Evolutionary conservation across 2,888 invertebrate genomes (phyloP).

Genomic region (Priocnemis perturbator): DNA sequence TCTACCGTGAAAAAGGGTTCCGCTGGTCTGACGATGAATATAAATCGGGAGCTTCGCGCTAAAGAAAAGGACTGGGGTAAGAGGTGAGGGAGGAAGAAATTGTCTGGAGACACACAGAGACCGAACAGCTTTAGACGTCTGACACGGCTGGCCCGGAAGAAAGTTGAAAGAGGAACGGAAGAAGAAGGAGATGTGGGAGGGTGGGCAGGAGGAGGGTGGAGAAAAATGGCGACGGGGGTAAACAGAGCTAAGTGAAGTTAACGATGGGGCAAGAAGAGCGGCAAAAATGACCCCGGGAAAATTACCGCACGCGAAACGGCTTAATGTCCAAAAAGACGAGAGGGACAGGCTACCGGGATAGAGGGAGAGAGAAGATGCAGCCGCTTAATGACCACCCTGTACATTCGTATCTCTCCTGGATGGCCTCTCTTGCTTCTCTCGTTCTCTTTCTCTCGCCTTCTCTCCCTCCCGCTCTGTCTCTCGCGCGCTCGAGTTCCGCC

Average conservation of each 20-base stretch:
- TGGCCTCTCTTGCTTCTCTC: slow-evolving; percentile 33
- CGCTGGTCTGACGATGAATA: slow-evolving; percentile 2
- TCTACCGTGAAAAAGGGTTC: background rate
- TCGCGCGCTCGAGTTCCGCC: slow-evolving; percentile 9
- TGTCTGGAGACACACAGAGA: slow-evolving; percentile 9
- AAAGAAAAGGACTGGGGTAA: slow-evolving; percentile 17
- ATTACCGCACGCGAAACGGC: slow-evolving; percentile 63
- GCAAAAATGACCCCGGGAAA: slow-evolving; percentile 60
- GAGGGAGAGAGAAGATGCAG: slow-evolving; percentile 33
- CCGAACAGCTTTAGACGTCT: slow-evolving; percentile 34
- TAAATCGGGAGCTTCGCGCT: background rate
- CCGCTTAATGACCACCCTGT: slow-evolving; percentile 60
- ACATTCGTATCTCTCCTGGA: slow-evolving; percentile 54
- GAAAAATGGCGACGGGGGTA: slow-evolving; percentile 52
- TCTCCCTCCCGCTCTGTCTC: slow-evolving; percentile 7
- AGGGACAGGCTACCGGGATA: slow-evolving; percentile 17
- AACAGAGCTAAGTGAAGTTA: slow-evolving; percentile 68
- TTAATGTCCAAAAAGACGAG: slow-evolving; percentile 65
- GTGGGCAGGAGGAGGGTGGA: slow-evolving; percentile 18
- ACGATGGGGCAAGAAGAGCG: slow-evolving; percentile 63
- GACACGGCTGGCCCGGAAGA: slow-evolving; percentile 31
- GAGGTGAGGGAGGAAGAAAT: slow-evolving; percentile 13
- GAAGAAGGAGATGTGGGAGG: slow-evolving; percentile 30
- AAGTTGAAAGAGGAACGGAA: slow-evolving; percentile 14
- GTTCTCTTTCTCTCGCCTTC: background rate